Base-by-base conservation (phyloP, 2,888 invertebrate species). In the Trichopoda pennipes region DNA sequence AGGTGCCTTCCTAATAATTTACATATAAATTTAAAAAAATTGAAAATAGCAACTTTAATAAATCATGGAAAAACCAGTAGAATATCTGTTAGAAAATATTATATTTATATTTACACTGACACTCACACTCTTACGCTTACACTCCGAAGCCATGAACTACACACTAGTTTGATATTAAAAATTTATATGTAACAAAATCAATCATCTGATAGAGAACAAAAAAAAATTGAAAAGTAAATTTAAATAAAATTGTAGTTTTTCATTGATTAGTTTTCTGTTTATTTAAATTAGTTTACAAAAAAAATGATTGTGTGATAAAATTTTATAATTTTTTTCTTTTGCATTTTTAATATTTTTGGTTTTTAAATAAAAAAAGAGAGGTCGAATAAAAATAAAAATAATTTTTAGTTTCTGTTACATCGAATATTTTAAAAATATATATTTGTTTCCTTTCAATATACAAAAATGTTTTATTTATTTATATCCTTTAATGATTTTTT, bases 201-300 rank as follows among this genome's bases (percentile, higher is more conserved):
- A 68, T 68, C 55, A 68, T 23, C 42, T 53, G 38, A 32, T 44
- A 61, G 51, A 42, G 21, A 32, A 44, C 44, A 47, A 28, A 56
- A 60, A 35, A 56, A 51, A 51, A 75, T 80, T 56, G 51, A 69
- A 61, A 74, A 55, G 44, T 72, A 12, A 53, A 72, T 76, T 74
- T 68, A 51, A 68, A 80, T 74, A 56, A 80, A 79, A 74, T 63
- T 79, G 60, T 19, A 80, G 55, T 69, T 68, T 74, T 68, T 80
- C 73, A 80, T 74, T 80, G 79, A 80, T 80, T 80, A 80, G 79
- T 80, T 80, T 68, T 68, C 47, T 38, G 49, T 79, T 73, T 61
- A 47, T 70, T 63, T 55, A 55, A 53, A 7, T 63, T 17, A 14
- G 28, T 35, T 35, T 53, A n/a, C 12, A 14, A 8, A 58, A 32